Percentiles rank a stretch among this genome's conserved stretches.
Conservation (phyloP, 2,888 invertebrate species). For the Pammene aurita region DNA sequence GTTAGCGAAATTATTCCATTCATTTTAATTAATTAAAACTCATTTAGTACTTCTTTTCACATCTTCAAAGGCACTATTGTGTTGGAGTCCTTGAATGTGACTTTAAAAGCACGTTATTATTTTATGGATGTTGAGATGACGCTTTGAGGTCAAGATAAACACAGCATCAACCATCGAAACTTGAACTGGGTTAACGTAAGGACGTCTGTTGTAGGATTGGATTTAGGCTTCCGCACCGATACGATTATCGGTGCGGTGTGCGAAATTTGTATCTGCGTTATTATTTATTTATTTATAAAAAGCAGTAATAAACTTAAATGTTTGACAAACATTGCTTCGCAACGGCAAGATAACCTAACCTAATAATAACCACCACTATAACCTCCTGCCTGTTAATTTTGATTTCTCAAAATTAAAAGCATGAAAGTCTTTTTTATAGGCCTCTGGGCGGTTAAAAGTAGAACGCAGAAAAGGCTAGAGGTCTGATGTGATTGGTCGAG, state of each 20-base stretch:
- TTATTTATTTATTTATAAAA: too few species aligned
- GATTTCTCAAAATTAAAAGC: too few species aligned
- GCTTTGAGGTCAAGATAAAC: slow-evolving; percentile 72
- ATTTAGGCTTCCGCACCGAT: too few species aligned
- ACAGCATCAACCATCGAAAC: slow-evolving; percentile 58
- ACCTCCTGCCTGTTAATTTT: too few species aligned
- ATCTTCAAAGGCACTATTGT: slow-evolving; percentile 49
- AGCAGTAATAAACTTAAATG: too few species aligned
- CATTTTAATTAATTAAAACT: slow-evolving; percentile 42
- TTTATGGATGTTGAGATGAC: slow-evolving; percentile 74
- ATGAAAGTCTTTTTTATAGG: too few species aligned
- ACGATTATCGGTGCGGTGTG: too few species aligned
- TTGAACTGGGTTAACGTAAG: slow-evolving; percentile 55
- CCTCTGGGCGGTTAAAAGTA: slow-evolving; percentile 23
- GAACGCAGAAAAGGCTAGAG: slow-evolving; percentile 54
- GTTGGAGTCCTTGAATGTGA: slow-evolving; percentile 70
- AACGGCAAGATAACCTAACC: too few species aligned
- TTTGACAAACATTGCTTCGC: too few species aligned
- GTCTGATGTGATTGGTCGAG: slow-evolving; percentile 65
- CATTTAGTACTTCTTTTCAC: slow-evolving; percentile 32
- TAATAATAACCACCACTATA: too few species aligned
- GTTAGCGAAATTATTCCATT: slow-evolving; percentile 41
- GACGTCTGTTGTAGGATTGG: slow-evolving; percentile 37
- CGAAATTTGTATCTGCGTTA: too few species aligned
- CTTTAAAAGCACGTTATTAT: slow-evolving; percentile 74